These are phyloP conservation scores for Donacobius atricapilla DNA, from an alignment of 2,113 vertebrate species.

Conservation along the genomic window DNA sequence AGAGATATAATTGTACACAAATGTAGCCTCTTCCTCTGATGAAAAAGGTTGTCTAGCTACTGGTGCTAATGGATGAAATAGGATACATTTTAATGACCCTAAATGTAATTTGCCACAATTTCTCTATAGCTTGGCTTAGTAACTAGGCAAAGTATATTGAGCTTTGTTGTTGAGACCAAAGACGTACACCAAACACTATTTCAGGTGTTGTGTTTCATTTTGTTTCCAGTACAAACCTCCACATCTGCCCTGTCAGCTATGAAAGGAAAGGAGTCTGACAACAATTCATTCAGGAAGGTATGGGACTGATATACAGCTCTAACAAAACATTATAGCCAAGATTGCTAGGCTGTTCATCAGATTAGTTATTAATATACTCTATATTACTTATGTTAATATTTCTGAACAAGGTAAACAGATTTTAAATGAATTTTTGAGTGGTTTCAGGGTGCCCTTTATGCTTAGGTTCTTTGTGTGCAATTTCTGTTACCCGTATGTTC, in stretches of 20 bases:
- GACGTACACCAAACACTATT: not conserved
- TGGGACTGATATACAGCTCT: fast-evolving
- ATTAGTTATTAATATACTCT: not conserved
- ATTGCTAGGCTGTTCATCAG: not conserved
- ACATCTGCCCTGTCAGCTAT: not conserved
- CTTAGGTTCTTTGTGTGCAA: not conserved
- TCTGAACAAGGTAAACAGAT: not conserved
- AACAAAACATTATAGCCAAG: not conserved
- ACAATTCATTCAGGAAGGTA: not conserved
- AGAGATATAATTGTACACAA: not conserved
- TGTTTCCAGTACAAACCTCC: not conserved
- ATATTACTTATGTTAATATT: not conserved
- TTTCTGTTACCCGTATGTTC: not conserved
- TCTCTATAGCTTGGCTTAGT: not conserved
- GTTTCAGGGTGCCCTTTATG: not conserved
- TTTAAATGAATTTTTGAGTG: not conserved
- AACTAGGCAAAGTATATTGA: not conserved
- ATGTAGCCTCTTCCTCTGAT: not conserved
- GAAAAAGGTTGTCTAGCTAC: not conserved
- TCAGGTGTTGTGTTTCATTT: not conserved
- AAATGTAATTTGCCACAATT: not conserved
- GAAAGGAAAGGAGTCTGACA: not conserved
- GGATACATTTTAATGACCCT: not conserved
- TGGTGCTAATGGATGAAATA: not conserved
- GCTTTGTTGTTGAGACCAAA: not conserved